Percentiles rank a stretch among this genome's conserved stretches.
Conservation (phyloP, 2,888 invertebrate genomes). For the Calameuta pallipes region DNA sequence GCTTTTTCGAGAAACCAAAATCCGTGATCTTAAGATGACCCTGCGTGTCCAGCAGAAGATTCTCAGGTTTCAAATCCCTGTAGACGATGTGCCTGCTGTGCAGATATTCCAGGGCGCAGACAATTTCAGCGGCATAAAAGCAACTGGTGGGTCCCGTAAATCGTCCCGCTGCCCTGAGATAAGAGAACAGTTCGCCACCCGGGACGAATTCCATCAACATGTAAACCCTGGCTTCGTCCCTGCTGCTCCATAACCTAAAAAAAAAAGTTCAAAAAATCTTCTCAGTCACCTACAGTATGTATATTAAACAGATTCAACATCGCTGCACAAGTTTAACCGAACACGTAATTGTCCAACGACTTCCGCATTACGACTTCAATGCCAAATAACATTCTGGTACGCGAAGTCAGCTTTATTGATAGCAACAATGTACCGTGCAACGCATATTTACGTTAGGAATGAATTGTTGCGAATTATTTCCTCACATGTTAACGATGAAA, state of each 20-base stretch:
- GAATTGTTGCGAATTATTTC: too few relatives aligned
- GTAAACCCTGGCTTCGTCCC: slow-evolving; percentile 91
- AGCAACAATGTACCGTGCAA: too few relatives aligned
- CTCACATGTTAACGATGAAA: slow-evolving; percentile 95
- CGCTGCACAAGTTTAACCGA: too few relatives aligned
- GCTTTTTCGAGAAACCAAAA: slow-evolving; percentile 96
- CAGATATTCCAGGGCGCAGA: slow-evolving; percentile 92
- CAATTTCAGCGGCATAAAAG: slow-evolving; percentile 95
- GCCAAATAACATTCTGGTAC: too few relatives aligned
- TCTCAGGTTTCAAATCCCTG: slow-evolving; percentile 93
- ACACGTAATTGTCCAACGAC: too few relatives aligned
- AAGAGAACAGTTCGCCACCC: slow-evolving; percentile 97
- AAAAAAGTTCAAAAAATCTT: slow-evolving; percentile 35
- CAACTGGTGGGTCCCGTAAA: slow-evolving; percentile 88
- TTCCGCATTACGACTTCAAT: too few relatives aligned
- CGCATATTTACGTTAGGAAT: too few relatives aligned
- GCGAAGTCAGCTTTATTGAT: too few relatives aligned
- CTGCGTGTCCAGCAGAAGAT: slow-evolving; percentile 89
- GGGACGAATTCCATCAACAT: slow-evolving; percentile 98
- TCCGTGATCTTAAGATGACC: slow-evolving; percentile 98
- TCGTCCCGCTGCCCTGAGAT: slow-evolving; percentile 90
- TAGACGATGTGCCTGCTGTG: slow-evolving; percentile 91
- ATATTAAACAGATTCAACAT: too few relatives aligned
- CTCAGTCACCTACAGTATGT: too few relatives aligned
- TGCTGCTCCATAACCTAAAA: slow-evolving; percentile 90